These are phyloP conservation scores for Melolontha melolontha DNA, from an alignment of 2,888 invertebrate species.

Conservation along the genomic window DNA sequence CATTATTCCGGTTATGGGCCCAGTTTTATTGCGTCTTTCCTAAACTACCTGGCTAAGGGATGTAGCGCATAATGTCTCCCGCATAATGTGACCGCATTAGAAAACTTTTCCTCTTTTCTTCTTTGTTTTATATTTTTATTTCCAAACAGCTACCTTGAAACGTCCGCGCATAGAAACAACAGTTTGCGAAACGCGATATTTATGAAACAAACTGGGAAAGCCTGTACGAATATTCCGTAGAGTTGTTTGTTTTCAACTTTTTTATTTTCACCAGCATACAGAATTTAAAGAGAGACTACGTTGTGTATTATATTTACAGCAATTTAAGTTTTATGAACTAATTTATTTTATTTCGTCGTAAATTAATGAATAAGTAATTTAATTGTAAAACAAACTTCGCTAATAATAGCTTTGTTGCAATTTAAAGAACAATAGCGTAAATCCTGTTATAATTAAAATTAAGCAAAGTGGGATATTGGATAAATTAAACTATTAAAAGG, in stretches of 20 bases:
- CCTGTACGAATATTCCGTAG: background rate
- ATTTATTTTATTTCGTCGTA: too few species aligned
- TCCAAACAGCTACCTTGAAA: background rate
- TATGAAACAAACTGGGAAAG: conserved; percentile 20
- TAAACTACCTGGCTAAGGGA: conserved; percentile 29
- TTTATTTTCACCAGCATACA: background rate
- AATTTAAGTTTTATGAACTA: too few species aligned
- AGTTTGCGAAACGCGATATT: conserved; percentile 32
- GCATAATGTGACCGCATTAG: conserved; percentile 35
- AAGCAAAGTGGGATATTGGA: too few species aligned
- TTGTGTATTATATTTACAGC: background rate
- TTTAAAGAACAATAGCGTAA: too few species aligned
- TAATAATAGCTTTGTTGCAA: too few species aligned
- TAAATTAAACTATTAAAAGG: too few species aligned
- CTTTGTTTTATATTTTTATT: conserved; percentile 1
- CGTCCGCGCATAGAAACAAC: conserved; percentile 10
- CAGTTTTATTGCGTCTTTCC: conserved; percentile 30
- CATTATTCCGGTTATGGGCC: conserved; percentile 31
- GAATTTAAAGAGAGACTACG: background rate
- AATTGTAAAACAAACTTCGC: too few species aligned
- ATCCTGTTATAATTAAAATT: too few species aligned
- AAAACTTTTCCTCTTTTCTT: conserved; percentile 12
- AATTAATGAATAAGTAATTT: too few species aligned
- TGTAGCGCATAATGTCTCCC: conserved; percentile 18
- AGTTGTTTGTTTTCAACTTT: background rate